Base-by-base conservation (phyloP, 2,113 vertebrate species). In the Arothron firmamentum region DNA sequence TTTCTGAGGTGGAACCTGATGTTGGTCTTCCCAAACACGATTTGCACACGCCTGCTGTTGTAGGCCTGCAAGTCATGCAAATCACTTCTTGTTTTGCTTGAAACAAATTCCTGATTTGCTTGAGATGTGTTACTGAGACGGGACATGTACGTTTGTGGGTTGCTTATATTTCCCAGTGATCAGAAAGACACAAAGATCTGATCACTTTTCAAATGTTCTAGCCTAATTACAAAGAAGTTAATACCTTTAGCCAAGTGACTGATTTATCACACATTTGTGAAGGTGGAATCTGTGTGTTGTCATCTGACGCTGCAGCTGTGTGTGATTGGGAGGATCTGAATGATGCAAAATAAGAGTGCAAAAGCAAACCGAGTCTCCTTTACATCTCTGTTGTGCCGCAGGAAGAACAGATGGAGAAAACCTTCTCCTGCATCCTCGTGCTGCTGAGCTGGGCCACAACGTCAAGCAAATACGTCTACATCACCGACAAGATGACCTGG, bases 391-490 rank as follows among this genome's bases (percentile, higher is more conserved):
- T 38, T 38, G 34, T 38, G 34, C 10, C 11, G 34, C 34, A 38
- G 9, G 34, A 38, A 12, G 34, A 38, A 38, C 34, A 38, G 34
- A 38, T 38, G 34, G 34, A 38, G 34, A 38, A 38, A 38, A 38
- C 34, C 9, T 38, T 38, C 9, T 38, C 34, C 11, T 38, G 34
- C 34, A 38, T 12, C 9, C 34, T 38, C 10, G 10, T 83, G 31
- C 69, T 78, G 1, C 21, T 70, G 21, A 46, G 59, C 61, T 46
- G 38, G 5, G 45, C 59, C 17, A 38, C 46, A 55, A 48, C 41
- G 6, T 60, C 20, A 9, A 51, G 49, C 1, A 78, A 84, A 12
- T 86, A 74, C 11, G 52, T 75, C n/a, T 34, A 25, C 28, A 19
- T 69, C 6, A 0, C 5, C 0, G 2, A 25, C 3, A 0, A 0